Evolutionary conservation across 2,113 vertebrate genomes (phyloP).

Genomic region (Isurus oxyrinchus): DNA sequence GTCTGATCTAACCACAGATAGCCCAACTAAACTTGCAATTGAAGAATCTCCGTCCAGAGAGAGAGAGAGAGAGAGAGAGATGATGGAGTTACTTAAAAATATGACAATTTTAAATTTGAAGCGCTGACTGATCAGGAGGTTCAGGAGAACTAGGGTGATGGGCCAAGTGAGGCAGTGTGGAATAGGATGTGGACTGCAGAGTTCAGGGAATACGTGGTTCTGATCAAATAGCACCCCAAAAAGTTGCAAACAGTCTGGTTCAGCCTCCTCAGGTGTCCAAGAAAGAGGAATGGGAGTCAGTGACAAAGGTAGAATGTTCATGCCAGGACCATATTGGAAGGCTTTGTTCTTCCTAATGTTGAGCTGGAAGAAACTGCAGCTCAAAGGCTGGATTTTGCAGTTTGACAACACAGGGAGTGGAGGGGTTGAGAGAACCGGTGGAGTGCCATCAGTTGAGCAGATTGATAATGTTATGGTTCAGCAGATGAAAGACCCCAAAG

Average conservation of each 20-base stretch:
- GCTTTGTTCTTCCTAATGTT: not conserved
- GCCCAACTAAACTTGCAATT: not conserved
- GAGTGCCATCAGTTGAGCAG: not conserved
- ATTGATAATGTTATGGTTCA: not conserved
- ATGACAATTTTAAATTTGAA: not conserved
- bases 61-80: no score
- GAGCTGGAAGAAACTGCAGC: not conserved
- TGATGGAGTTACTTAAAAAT: not conserved
- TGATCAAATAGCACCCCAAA: not conserved
- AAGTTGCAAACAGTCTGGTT: not conserved
- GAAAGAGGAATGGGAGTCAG: not conserved
- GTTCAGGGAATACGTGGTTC: not conserved
- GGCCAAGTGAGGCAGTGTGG: not conserved
- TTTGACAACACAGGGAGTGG: not conserved
- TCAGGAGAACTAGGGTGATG: not conserved
- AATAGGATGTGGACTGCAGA: not conserved
- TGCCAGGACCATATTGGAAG: not conserved
- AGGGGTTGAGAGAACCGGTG: not conserved
- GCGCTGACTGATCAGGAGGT: not conserved
- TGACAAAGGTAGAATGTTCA: not conserved
- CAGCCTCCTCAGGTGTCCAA: not conserved
- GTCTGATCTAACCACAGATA: not conserved
- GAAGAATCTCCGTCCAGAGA: not conserved
- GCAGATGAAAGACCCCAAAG: not conserved
- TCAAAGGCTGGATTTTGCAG: not conserved